Evolutionary conservation across 2,888 invertebrate species (phyloP).

Genomic region (Megastigmus dorsalis): DNA sequence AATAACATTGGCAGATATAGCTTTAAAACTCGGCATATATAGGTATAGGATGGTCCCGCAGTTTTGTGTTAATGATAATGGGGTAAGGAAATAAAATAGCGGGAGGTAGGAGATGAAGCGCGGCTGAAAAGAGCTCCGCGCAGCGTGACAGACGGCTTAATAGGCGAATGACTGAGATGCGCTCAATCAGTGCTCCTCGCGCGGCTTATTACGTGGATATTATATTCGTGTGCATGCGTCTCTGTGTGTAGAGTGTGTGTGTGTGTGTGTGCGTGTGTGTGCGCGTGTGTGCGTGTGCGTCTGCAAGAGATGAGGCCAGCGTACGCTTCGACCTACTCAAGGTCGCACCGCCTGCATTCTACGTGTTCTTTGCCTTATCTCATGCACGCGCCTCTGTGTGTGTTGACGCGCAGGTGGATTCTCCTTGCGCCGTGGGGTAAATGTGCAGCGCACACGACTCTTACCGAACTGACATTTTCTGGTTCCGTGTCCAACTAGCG

Average conservation of each 20-base stretch:
- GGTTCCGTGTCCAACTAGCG: background rate
- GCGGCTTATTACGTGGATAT: slow-evolving; percentile 18
- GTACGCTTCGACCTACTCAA: slow-evolving; percentile 73
- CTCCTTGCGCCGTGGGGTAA: background rate
- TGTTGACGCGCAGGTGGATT: slow-evolving; percentile 3
- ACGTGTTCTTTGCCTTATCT: slow-evolving; percentile 71
- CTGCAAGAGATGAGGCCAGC: slow-evolving; percentile 61
- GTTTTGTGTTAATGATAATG: no score
- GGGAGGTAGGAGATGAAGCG: no score
- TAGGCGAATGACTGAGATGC: slow-evolving; percentile 40
- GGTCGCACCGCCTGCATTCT: slow-evolving; percentile 71
- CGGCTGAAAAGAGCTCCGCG: no score
- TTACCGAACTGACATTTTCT: slow-evolving; percentile 3
- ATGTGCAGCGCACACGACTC: background rate
- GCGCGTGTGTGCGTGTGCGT: no score
- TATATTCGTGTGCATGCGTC: slow-evolving; percentile 5
- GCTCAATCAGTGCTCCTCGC: slow-evolving; percentile 61
- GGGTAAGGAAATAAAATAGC: no score
- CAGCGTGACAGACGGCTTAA: slow-evolving; percentile 14
- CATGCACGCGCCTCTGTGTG: background rate
- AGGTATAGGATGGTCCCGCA: no score
- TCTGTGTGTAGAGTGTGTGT: no score
- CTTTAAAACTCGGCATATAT: no score
- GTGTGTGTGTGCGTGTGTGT: no score
- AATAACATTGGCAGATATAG: no score